phyloP scores from a whole-genome alignment of 1,140 invertebrate species.

The Papilio helenus region DNA sequence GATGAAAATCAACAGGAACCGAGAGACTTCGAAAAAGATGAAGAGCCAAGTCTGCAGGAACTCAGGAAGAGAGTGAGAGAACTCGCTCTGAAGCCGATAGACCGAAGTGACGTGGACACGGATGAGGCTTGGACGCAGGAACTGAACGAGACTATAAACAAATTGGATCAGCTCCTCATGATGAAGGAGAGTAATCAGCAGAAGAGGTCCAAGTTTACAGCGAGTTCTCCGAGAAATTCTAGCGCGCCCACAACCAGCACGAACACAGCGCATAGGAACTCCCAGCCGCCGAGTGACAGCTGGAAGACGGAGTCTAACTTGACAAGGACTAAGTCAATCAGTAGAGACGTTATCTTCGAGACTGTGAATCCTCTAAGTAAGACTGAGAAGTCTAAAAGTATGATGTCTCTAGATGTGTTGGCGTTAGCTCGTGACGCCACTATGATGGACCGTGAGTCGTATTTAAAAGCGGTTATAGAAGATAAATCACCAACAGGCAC shows the following conservation, averaged over 20 bases:
- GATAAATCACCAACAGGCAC: constrained; percentile 77
- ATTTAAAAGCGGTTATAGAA: constrained; percentile 76
- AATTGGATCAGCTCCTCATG: constrained; percentile 86
- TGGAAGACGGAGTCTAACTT: constrained; percentile 62
- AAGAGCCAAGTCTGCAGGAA: constrained; percentile 78
- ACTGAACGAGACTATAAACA: constrained; percentile 86
- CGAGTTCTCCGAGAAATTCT: constrained; percentile 63
- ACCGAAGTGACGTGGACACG: constrained; percentile 84
- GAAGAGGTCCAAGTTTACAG: constrained; percentile 74
- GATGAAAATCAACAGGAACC: constrained; percentile 73
- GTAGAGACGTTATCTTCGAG: constrained; percentile 69
- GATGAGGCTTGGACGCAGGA: constrained; percentile 86
- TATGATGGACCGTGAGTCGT: constrained; percentile 74
- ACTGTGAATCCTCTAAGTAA: constrained; percentile 57
- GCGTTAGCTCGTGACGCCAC: constrained; percentile 71
- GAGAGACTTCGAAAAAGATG: constrained; percentile 63
- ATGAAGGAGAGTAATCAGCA: constrained; percentile 84
- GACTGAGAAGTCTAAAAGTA: constrained; percentile 74
- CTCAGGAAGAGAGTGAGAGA: constrained; percentile 84
- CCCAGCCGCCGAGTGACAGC: constrained; percentile 59
- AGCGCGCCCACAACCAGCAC: constrained; percentile 72
- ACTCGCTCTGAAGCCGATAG: constrained; percentile 85
- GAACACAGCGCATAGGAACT: constrained; percentile 51
- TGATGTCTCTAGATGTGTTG: constrained; percentile 77
- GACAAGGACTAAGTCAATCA: constrained; percentile 65